Conservation (phyloP, 1,140 invertebrate genomes). For the Tetramorium parvispinum region DNA sequence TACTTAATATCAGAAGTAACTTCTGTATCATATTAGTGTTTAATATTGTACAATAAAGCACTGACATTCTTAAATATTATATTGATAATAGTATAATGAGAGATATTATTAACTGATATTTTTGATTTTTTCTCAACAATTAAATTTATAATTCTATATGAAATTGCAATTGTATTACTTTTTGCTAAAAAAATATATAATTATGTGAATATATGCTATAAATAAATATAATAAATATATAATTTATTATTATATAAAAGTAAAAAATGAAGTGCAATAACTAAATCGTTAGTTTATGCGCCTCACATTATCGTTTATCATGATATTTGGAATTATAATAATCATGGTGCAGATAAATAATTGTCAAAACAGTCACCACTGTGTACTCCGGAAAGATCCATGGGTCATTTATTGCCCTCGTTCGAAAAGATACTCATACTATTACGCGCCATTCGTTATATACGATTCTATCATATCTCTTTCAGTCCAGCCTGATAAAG, state of each 20-base stretch:
- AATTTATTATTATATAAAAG: neutral
- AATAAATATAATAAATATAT: neutral
- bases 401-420: slow-evolving; percentile 73
- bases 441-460: slow-evolving; percentile 57
- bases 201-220: neutral
- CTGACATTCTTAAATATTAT: neutral
- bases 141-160: neutral
- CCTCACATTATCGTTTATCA: neutral
- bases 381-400: slow-evolving; percentile 72
- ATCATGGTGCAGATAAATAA: slow-evolving; percentile 22
- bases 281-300: neutral
- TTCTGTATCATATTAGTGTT: neutral
- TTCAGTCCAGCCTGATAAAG: slow-evolving; percentile 78
- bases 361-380: slow-evolving; percentile 51
- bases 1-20: neutral
- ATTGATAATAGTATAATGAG: neutral
- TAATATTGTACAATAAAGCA: neutral
- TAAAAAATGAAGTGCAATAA: neutral
- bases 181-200: neutral
- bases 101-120: neutral
- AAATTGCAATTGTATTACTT: neutral
- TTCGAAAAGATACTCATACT: slow-evolving; percentile 73
- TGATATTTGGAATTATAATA: neutral
- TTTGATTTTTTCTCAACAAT: neutral
- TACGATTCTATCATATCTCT: slow-evolving; percentile 72